These are phyloP conservation scores for Pissodes strobi DNA, from an alignment of 1,140 invertebrate genomes.

Conservation along the genomic window DNA sequence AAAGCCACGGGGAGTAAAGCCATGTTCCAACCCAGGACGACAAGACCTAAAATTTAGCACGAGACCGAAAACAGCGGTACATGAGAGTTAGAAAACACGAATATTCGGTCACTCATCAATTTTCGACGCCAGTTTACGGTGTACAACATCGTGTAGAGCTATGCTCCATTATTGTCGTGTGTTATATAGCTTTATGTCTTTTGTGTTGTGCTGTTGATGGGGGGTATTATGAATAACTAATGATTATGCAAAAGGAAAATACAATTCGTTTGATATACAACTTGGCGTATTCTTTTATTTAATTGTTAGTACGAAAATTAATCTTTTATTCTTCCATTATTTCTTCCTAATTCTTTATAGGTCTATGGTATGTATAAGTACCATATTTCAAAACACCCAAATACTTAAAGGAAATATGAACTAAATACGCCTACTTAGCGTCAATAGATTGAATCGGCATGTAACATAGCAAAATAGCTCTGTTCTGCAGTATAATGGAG, in stretches of 20 bases:
- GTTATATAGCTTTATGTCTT: conserved; percentile 29
- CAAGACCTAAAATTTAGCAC: conserved; percentile 28
- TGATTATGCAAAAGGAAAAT: neutral
- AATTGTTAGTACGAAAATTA: too few relatives aligned
- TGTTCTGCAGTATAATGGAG: too few relatives aligned
- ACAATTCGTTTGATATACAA: neutral
- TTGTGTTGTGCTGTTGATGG: neutral
- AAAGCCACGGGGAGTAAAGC: conserved; percentile 1
- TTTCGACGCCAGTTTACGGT: conserved; percentile 26
- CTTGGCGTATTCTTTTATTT: too few relatives aligned
- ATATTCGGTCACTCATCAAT: conserved; percentile 31
- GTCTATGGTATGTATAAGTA: too few relatives aligned
- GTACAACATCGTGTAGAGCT: conserved; percentile 25
- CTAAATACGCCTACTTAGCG: too few relatives aligned
- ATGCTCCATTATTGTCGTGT: conserved; percentile 26
- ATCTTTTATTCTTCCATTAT: too few relatives aligned
- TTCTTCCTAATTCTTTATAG: too few relatives aligned
- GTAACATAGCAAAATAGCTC: too few relatives aligned
- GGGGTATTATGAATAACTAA: conserved; percentile 13
- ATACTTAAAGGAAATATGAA: too few relatives aligned
- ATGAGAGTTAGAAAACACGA: conserved; percentile 32
- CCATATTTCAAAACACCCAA: too few relatives aligned
- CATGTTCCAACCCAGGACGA: conserved; percentile 17
- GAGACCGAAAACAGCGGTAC: conserved; percentile 18
- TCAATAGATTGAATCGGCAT: too few relatives aligned